Conservation (phyloP, 2,888 invertebrate species). For the Noctua pronuba region DNA sequence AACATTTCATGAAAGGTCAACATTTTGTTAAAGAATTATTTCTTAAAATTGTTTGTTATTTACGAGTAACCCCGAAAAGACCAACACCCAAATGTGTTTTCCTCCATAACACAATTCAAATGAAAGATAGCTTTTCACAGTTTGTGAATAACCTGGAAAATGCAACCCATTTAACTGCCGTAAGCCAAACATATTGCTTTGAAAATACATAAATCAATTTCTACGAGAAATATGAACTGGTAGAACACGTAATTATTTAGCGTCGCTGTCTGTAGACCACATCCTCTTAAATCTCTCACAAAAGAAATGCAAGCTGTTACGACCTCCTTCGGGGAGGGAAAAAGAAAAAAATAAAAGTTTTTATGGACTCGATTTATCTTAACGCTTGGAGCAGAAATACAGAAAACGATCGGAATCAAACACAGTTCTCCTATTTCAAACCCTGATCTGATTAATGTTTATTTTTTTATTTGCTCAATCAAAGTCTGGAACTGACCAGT, state of each 20-base stretch:
- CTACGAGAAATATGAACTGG: constrained; percentile 47
- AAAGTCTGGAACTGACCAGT: constrained; percentile 35
- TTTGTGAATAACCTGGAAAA: constrained; percentile 6
- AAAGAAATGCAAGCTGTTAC: constrained; percentile 83
- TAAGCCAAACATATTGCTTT: constrained; percentile 39
- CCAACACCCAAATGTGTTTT: background rate
- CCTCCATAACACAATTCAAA: background rate
- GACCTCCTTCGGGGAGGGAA: constrained; percentile 63
- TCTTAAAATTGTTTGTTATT: background rate
- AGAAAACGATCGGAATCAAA: constrained; percentile 67
- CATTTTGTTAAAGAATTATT: background rate
- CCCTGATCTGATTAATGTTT: constrained; percentile 50
- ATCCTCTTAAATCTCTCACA: constrained; percentile 75
- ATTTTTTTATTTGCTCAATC: constrained; percentile 49
- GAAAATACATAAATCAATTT: constrained; percentile 35
- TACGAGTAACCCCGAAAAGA: background rate
- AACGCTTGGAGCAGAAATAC: constrained; percentile 71
- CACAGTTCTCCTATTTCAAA: constrained; percentile 68
- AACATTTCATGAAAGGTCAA: constrained; percentile 17
- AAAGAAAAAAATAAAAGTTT: constrained; percentile 77
- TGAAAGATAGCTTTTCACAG: background rate
- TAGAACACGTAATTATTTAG: constrained; percentile 53
- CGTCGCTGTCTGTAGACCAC: constrained; percentile 51
- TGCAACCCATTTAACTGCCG: constrained; percentile 1
- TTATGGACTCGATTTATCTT: constrained; percentile 79